Evolutionary conservation across 2,113 vertebrate species (phyloP), one percentile per base, ranked within the genome.

Genomic region (Gorilla gorilla): DNA sequence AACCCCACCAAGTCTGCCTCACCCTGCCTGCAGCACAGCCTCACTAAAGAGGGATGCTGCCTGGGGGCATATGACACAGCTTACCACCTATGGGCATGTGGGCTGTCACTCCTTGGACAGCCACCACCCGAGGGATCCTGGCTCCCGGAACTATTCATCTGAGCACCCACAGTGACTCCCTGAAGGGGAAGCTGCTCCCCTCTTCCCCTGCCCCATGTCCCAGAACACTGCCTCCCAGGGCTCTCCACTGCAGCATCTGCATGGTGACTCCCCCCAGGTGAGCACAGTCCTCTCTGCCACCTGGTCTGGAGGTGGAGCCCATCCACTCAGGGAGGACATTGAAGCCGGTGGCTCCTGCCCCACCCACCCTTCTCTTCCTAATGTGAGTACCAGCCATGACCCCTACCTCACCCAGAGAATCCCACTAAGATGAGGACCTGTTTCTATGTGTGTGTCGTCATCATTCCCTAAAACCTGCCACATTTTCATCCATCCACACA

Each of bases 401-500:
- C 35, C 35, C 22, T 23, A 2, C 17, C 2, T 5, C 10, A 11
- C n/a, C n/a, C 1, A 8, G 52, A 8, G 3, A 2, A 9, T 43
- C 6, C 52, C 2, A 0, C 9, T 32, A 23, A 20, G 20, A 3
- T 4, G 48, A 55, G 43, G 38, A 11, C 25, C 1, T 0, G 0
- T 22, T 32, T 52, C 52, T 5, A 5, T 4, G 18, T 2, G 4
- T 30, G 3, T 1, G 5, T 23, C 12, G 17, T 8, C 14, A 0
- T 30, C 22, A 35, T 0, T 20, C 52, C 32, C 22, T 1, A 0
- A 30, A 9, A 5, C 40, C 8, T 4, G 35, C 16, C 14, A 3
- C 10, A 9, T 32, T 2, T 20, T 20, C 10, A 0, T 10, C 6
- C 2, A 0, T 3, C 3, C 1, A 1, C 23, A 11, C 8, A 4